Evolutionary conservation across 53 echinoderm and acorn worm species (phyloP).

Genomic region (Holothuria leucospilota): DNA sequence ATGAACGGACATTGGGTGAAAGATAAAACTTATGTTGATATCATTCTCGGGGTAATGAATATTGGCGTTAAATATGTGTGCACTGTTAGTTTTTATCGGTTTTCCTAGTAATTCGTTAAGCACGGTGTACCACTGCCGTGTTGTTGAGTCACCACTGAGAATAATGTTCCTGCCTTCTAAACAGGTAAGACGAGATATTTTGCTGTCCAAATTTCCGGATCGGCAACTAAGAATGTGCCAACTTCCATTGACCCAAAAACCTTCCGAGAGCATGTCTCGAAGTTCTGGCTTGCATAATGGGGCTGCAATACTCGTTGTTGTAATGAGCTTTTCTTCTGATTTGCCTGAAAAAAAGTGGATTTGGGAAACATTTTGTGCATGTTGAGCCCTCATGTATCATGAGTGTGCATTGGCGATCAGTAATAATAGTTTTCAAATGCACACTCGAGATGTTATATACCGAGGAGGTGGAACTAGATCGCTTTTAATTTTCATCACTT

Average conservation of each 20-base stretch:
- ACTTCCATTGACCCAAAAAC: slow-evolving; percentile 54
- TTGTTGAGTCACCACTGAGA: slow-evolving; percentile 71
- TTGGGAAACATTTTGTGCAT: too few relatives aligned
- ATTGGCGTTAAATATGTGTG: too few relatives aligned
- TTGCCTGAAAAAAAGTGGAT: too few relatives aligned
- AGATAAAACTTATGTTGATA: background rate
- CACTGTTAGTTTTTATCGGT: too few relatives aligned
- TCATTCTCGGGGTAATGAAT: too few relatives aligned
- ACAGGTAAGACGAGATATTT: slow-evolving; percentile 2
- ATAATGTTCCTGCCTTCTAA: slow-evolving; percentile 40
- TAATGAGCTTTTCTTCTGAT: too few relatives aligned
- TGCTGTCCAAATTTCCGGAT: background rate
- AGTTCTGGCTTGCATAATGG: slow-evolving; percentile 46
- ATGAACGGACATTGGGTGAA: slow-evolving; percentile 64
- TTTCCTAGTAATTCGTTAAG: slow-evolving; percentile 16
- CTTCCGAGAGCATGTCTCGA: slow-evolving; percentile 41
- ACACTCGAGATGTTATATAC: too few relatives aligned
- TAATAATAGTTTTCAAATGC: too few relatives aligned
- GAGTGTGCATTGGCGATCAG: too few relatives aligned
- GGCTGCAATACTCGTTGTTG: background rate
- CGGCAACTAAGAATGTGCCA: slow-evolving; percentile 68
- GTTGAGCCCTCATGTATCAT: too few relatives aligned
- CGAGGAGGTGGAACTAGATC: too few relatives aligned
- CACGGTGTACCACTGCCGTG: slow-evolving; percentile 52
- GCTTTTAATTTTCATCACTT: too few relatives aligned